A percentile compares a stretch with the other conserved stretches of the same genome.
phyloP scores from a whole-genome alignment of 2,888 invertebrate genomes.

The Quadroppia sp. region DNA sequence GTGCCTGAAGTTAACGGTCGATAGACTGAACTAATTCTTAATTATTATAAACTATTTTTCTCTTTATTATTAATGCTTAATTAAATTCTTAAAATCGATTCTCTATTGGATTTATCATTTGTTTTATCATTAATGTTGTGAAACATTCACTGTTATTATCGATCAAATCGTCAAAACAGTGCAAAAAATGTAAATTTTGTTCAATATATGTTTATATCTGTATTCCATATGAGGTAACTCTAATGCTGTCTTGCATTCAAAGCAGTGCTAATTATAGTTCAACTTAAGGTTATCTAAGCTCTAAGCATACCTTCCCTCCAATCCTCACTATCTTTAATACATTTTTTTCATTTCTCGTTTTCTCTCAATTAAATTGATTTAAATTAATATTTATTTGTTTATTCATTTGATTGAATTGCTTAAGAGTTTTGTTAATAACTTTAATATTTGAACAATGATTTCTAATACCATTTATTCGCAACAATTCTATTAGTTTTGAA shows the following conservation, averaged over 20 bases:
- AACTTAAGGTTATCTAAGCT: constrained; percentile 27
- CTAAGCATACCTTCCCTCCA: neutral
- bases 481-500: too few species aligned
- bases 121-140: neutral
- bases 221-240: constrained; percentile 34
- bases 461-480: too few species aligned
- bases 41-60: neutral
- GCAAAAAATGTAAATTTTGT: neutral
- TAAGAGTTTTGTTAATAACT: too few species aligned
- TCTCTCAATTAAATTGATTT: neutral
- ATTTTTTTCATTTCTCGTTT: neutral
- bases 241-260: constrained; percentile 3
- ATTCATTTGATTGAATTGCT: too few species aligned
- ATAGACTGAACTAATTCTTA: neutral
- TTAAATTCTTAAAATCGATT: neutral
- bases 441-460: too few species aligned
- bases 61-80: neutral
- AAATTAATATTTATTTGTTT: neutral
- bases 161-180: neutral
- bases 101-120: neutral
- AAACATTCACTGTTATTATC: neutral
- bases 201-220: neutral
- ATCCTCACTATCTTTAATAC: neutral
- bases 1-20: constrained; percentile 14
- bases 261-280: constrained; percentile 28